Evolutionary conservation across 1,140 invertebrate species (phyloP).

Genomic region (Drosophila equinoxialis): DNA sequence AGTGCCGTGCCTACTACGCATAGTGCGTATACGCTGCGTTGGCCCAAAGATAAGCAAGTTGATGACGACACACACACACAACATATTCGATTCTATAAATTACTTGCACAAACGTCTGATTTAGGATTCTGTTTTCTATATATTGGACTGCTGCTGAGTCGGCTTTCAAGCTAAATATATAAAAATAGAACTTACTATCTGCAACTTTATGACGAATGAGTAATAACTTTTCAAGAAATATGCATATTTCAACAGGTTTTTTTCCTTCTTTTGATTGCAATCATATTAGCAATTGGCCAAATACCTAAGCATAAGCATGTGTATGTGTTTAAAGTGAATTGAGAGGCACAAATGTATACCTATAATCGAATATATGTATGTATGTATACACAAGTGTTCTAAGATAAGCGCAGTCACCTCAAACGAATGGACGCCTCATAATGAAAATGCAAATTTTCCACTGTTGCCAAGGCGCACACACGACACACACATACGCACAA

Average conservation of each 20-base stretch:
- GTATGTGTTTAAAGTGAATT: neutral
- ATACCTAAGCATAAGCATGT: neutral
- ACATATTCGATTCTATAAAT: too few species aligned
- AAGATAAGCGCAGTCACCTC: slow-evolving; percentile 11
- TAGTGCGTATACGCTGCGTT: slow-evolving; percentile 42
- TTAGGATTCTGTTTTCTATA: neutral
- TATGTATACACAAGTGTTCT: slow-evolving; percentile 6
- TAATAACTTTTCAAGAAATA: neutral
- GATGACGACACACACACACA: slow-evolving; percentile 10
- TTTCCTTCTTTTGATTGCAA: neutral
- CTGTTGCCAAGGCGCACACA: slow-evolving; percentile 48
- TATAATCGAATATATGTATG: neutral
- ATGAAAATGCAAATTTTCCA: slow-evolving; percentile 60
- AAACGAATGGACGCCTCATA: slow-evolving; percentile 36
- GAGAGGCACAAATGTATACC: neutral
- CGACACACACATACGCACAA: slow-evolving; percentile 2
- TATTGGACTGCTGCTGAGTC: neutral
- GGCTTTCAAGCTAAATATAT: neutral
- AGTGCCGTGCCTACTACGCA: slow-evolving; percentile 27
- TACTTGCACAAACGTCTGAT: neutral
- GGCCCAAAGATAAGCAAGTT: neutral
- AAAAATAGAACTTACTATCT: slow-evolving; percentile 5
- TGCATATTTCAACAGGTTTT: neutral
- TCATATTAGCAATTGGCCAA: neutral
- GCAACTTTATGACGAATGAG: neutral